A percentile compares a stretch with the other conserved stretches of the same genome.
Evolutionary conservation across 2,888 invertebrate genomes (phyloP).

Genomic region (Dione juno): DNA sequence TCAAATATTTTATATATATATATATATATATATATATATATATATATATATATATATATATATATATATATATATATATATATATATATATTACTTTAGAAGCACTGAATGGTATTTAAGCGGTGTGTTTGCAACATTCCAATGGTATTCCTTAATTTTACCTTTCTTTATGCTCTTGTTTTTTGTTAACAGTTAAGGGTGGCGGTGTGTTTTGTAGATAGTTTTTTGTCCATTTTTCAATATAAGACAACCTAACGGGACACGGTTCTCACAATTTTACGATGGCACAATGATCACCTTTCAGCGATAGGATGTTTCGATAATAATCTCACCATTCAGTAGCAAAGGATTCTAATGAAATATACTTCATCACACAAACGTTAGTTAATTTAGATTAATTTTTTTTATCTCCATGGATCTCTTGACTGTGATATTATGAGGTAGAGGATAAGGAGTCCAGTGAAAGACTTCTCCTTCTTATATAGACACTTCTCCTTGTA

Average conservation of each 20-base stretch:
- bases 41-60: neutral
- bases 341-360: constrained; percentile 27
- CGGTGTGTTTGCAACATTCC: constrained; percentile 80
- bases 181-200: constrained; percentile 69
- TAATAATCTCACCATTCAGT: constrained; percentile 36
- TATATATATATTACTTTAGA: neutral
- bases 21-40: neutral
- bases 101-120: constrained; percentile 43
- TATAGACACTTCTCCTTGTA: no score
- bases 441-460: no score
- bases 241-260: constrained; percentile 80
- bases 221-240: constrained; percentile 69
- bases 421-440: neutral
- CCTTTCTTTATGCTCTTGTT: constrained; percentile 78
- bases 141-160: constrained; percentile 75
- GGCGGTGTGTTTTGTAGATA: constrained; percentile 67
- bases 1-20: neutral
- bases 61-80: neutral
- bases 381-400: neutral
- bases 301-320: constrained; percentile 32
- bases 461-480: no score
- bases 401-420: neutral
- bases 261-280: constrained; percentile 45
- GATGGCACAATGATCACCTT: constrained; percentile 39
- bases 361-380: neutral